A percentile compares a stretch with the other conserved stretches of the same genome.
Evolutionary conservation across 2,888 invertebrate species (phyloP).

Genomic region (Eupithecia dodoneata): DNA sequence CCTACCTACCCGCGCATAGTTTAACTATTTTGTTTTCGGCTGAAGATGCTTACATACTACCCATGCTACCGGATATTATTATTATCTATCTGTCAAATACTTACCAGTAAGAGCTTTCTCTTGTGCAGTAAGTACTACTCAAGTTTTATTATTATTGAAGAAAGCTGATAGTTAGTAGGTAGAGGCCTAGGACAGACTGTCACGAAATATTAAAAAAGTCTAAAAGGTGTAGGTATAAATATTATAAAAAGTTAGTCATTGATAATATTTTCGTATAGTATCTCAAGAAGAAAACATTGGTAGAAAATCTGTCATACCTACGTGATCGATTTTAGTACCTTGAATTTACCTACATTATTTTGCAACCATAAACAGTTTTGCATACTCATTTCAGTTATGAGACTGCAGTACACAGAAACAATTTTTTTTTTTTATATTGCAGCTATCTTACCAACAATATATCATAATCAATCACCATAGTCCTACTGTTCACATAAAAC

Average conservation of each 20-base stretch:
- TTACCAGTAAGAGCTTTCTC: slow-evolving; percentile 42
- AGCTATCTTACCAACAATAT: background rate
- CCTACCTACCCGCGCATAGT: background rate
- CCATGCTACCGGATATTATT: slow-evolving; percentile 37
- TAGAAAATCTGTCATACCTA: background rate
- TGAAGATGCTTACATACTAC: background rate
- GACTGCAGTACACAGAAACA: background rate
- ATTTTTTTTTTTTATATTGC: background rate
- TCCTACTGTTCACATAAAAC: background rate
- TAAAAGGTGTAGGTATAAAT: background rate
- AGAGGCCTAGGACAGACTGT: slow-evolving; percentile 55
- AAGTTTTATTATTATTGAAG: slow-evolving; percentile 46
- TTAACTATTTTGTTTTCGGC: background rate
- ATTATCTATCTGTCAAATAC: slow-evolving; percentile 37
- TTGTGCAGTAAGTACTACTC: slow-evolving; percentile 41
- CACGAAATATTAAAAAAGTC: slow-evolving; percentile 40
- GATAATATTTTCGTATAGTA: background rate
- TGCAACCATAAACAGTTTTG: too few relatives aligned
- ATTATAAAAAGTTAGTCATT: background rate
- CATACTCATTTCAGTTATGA: background rate
- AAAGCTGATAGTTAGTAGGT: slow-evolving; percentile 59
- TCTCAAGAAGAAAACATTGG: background rate
- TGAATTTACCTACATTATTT: too few relatives aligned
- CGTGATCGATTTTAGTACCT: too few relatives aligned
- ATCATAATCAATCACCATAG: background rate